These are phyloP conservation scores for Archaeoteleia sp. DNA, from an alignment of 2,888 invertebrate species.

Conservation along the genomic window DNA sequence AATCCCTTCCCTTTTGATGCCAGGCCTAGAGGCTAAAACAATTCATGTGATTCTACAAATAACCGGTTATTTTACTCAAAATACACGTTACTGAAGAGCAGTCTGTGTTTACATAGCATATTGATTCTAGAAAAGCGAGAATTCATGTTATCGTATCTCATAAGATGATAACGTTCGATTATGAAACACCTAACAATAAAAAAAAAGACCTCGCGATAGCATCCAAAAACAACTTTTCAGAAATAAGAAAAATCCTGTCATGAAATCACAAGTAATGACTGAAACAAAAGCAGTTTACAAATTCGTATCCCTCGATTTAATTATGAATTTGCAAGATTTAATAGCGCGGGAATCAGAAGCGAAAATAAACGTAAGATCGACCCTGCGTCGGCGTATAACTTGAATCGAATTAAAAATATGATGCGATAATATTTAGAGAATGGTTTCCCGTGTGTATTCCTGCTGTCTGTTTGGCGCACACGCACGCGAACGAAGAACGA, in stretches of 20 bases:
- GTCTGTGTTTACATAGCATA: slow-evolving; percentile 47
- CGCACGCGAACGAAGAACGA: slow-evolving; percentile 8
- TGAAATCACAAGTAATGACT: neutral
- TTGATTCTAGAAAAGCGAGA: slow-evolving; percentile 44
- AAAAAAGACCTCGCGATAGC: slow-evolving; percentile 8
- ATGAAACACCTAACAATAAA: slow-evolving; percentile 23
- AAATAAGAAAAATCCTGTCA: no score
- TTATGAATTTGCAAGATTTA: no score
- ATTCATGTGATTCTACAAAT: slow-evolving; percentile 53
- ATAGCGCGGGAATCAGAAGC: no score
- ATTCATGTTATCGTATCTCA: slow-evolving; percentile 28
- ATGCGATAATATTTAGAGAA: slow-evolving; percentile 66
- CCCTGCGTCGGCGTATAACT: neutral
- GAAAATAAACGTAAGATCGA: slow-evolving; percentile 17
- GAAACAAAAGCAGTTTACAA: no score
- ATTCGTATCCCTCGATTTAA: no score
- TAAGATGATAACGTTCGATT: slow-evolving; percentile 39
- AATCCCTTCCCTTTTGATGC: slow-evolving; percentile 35
- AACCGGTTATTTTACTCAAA: slow-evolving; percentile 51
- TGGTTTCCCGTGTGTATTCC: slow-evolving; percentile 54
- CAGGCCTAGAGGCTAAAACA: slow-evolving; percentile 47
- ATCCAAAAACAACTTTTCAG: neutral
- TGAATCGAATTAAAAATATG: slow-evolving; percentile 57
- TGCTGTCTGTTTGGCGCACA: slow-evolving; percentile 44
- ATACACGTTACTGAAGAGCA: slow-evolving; percentile 32